Base-by-base conservation (phyloP, 2,113 vertebrate genomes). In the Alethe castanea region DNA sequence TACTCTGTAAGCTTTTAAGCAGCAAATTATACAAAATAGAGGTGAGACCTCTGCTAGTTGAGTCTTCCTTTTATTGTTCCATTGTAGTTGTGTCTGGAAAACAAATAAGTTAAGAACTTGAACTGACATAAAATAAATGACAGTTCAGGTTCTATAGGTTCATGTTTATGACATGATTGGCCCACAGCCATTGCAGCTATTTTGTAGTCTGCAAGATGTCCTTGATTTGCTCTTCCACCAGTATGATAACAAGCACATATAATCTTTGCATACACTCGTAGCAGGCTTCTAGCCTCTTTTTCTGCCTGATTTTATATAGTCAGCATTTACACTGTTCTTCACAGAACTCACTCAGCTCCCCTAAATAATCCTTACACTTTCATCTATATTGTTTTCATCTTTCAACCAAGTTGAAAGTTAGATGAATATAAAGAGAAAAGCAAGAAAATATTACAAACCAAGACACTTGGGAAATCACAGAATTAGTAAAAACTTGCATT, bases 21-120 rank as follows among this genome's bases (percentile, higher is more conserved):
- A 96, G 96, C 96, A 98, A 97, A 98, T 98, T 98, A 97, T 97
- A 98, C 97, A 97, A 97, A 98, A 97, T 97, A 97, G 97, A 98
- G 97, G 97, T 98, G 97, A 98, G 94, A 95, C 97, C 97, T 98
- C 94, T 97, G 97, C 95, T 97, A 97, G 95, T 95, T 94, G 95
- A 97, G 96, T 97, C 96, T 97, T 97, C 74, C 81, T 92, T 96
- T 94, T 90, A 80, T 78, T n/a, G 52, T 92, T 88, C 76, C 86
- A 94, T 95, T 96, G 94, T 97, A 74, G 94, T 94, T 78, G 76
- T 85, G 66, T 83, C 94, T 96, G 92, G 96, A 97, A 97, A 97
- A 97, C 95, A 98, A 98, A 97, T 97, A 98, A 97, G 96, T 93
- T 42, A 96, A 96, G 94, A 97, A 90, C 89, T 95, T 86, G 88